Evolutionary conservation across 2,888 invertebrate species (phyloP), one percentile per base, ranked within the genome.

Genomic region (Lasioglossum lativentre): DNA sequence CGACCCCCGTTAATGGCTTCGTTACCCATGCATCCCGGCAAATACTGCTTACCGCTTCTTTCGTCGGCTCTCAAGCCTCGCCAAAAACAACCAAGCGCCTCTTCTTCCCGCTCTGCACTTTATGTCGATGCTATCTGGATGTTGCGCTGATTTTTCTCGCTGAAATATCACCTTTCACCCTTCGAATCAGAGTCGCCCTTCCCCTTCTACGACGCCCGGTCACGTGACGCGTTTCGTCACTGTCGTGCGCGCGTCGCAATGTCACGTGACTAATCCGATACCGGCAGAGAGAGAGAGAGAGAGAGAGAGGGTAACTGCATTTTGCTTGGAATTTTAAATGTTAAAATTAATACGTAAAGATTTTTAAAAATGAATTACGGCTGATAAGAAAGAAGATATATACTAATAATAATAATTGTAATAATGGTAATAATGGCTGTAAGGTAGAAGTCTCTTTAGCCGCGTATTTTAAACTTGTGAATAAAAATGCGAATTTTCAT

Each of bases 31-130:
- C 84, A 34, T 63, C 84, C 70, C 56, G 75, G 75, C 19, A 83
- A 85, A 72, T 83, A 78, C 71, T 71, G 71, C n/a, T 75, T 72
- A 63, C 83, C 59, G 63, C 78, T 83, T 84, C 77, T 66, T 84
- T 78, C 77, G 27, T 16, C 47, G 30, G 42, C 72, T 30, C 34
- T 78, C 16, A 78, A n/a, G 27, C 30, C n/a, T n/a, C n/a, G 47
- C 34, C 30, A 47, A 34, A 63, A 42, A 23, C 40, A 59, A 72
- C 77, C 52, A 30, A 27, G 16, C 27, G 1, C 34, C 16, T 66
- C 72, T 23, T 30, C 27, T 45, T 47, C 8, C 68, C 5, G 19
- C 23, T 68, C 66, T 23, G 34, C 63, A 63, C 63, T 63, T 63
- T 63, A 63, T 16, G 63, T 6, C 30, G 27, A 63, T 52, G 23